These are phyloP conservation scores for Anas acuta DNA, from an alignment of 2,797 vertebrate genomes.

Conservation along the genomic window DNA sequence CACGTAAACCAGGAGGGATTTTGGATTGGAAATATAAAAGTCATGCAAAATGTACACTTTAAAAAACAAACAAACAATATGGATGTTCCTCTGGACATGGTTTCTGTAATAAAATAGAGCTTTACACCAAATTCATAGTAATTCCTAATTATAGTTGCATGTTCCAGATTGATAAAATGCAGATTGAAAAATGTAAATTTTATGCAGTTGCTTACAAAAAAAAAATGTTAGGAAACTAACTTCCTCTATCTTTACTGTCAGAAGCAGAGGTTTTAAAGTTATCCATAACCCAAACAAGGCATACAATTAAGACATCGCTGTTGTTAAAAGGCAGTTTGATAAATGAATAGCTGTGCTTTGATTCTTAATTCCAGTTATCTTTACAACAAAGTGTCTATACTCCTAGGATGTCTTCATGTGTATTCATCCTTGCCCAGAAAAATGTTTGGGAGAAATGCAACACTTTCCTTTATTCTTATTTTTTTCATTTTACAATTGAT, in stretches of 20 bases:
- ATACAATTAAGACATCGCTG: neutral
- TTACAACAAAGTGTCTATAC: neutral
- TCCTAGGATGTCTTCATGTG: neutral
- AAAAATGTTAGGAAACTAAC: neutral
- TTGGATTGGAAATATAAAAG: neutral
- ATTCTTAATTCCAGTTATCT: neutral
- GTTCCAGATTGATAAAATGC: rapidly evolving
- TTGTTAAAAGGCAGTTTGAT: neutral
- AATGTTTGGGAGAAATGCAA: neutral
- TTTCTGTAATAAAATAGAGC: neutral
- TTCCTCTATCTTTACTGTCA: neutral
- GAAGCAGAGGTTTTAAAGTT: neutral
- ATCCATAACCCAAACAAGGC: neutral
- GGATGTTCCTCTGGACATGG: neutral
- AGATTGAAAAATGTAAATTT: neutral
- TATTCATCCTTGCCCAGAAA: neutral
- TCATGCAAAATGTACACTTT: neutral
- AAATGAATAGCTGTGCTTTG: neutral
- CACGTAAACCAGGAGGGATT: neutral
- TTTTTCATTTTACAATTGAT: neutral
- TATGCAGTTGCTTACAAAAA: neutral
- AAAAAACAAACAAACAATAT: no score
- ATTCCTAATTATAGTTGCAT: neutral
- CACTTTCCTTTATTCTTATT: no score
- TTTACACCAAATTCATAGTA: neutral